Conservation (phyloP, 2,888 invertebrate genomes). For the Buathra laborator region DNA sequence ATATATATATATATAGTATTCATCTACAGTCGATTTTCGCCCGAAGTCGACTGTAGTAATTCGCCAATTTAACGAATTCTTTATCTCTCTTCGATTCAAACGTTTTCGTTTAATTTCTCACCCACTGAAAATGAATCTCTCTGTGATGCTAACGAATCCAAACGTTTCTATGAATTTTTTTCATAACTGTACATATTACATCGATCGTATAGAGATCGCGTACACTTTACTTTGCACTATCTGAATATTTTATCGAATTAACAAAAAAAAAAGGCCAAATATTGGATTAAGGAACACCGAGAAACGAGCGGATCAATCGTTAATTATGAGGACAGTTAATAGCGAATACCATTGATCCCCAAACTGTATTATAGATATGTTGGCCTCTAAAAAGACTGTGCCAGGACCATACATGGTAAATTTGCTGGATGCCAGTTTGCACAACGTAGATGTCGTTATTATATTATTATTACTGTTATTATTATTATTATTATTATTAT, state of each 20-base stretch:
- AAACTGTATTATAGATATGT: conserved; percentile 47
- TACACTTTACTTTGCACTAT: conserved; percentile 39
- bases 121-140: conserved; percentile 51
- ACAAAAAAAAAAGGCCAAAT: conserved; percentile 39
- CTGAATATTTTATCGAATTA: conserved; percentile 17
- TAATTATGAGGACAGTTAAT: neutral
- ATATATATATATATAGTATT: conserved; percentile 33
- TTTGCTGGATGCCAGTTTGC: conserved; percentile 40
- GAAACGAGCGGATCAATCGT: neutral
- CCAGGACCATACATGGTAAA: conserved; percentile 68
- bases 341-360: conserved; percentile 31
- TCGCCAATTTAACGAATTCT: conserved; percentile 31
- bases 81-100: too few relatives aligned
- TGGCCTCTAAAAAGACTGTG: conserved; percentile 59
- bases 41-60: conserved; percentile 19
- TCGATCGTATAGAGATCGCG: conserved; percentile 36
- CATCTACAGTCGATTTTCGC: too few relatives aligned
- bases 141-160: conserved; percentile 66
- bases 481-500: too few relatives aligned
- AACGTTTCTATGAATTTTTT: conserved; percentile 61
- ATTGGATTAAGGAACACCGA: conserved; percentile 34
- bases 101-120: conserved; percentile 33
- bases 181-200: conserved; percentile 50
- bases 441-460: conserved; percentile 36
- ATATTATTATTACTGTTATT: conserved; percentile 28